Percentiles rank a stretch among this genome's conserved stretches.
Conservation (phyloP, 2,113 vertebrate species). For the Pristiophorus japonicus region DNA sequence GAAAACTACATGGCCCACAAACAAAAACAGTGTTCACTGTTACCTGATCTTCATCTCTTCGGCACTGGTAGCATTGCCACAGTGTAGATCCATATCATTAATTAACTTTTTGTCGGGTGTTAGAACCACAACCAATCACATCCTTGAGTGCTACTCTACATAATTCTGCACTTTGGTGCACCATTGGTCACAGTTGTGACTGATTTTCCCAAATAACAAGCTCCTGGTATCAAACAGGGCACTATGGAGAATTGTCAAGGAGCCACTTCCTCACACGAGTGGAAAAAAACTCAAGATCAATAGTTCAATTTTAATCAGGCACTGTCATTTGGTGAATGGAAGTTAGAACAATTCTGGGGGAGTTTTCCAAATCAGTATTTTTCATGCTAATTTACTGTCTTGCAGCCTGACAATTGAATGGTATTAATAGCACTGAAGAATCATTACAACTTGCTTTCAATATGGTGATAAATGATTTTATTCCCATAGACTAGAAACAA, state of each 20-base stretch:
- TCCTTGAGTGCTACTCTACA: background rate
- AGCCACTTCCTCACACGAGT: background rate
- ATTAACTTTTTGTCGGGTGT: background rate
- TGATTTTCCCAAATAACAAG: background rate
- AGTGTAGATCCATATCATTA: background rate
- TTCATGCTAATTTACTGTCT: background rate
- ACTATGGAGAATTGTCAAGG: background rate
- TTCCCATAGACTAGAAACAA: background rate
- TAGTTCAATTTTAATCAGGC: background rate
- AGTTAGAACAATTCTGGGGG: background rate
- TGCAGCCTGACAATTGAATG: background rate
- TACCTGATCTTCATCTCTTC: background rate
- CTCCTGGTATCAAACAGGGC: background rate
- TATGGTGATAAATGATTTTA: constrained; percentile 7
- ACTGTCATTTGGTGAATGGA: background rate
- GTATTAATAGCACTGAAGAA: background rate
- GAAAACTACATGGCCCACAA: background rate
- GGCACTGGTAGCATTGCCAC: background rate
- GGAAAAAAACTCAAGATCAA: background rate
- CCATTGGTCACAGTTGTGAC: background rate
- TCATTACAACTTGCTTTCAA: background rate
- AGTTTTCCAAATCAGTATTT: background rate
- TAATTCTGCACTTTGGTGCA: background rate
- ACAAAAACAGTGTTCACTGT: no score
- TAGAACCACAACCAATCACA: background rate